Percentiles rank a stretch among this genome's conserved stretches.
Evolutionary conservation across 2,888 invertebrate species (phyloP).

Genomic region (Lapara coniferarum): DNA sequence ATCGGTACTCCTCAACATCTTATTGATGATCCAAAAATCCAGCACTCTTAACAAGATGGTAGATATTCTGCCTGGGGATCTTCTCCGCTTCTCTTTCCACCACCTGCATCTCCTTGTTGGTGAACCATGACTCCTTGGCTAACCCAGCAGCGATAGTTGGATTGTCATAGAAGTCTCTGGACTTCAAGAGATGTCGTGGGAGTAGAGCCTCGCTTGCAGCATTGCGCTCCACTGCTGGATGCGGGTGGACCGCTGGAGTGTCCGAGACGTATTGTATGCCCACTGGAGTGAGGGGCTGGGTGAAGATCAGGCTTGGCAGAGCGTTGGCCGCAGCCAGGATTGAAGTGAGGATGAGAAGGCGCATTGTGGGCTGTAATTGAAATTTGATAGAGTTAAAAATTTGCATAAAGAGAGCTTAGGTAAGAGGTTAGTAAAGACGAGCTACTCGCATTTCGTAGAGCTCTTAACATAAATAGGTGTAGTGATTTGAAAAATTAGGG

Average conservation of each 20-base stretch:
- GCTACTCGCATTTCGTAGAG: too few species aligned
- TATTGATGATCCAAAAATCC: slow-evolving; percentile 82
- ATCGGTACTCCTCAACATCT: slow-evolving; percentile 8
- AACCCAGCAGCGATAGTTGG: slow-evolving; percentile 88
- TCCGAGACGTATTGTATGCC: slow-evolving; percentile 79
- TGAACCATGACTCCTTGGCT: slow-evolving; percentile 91
- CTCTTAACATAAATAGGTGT: too few species aligned
- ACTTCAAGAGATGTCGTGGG: slow-evolving; percentile 87
- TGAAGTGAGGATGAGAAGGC: slow-evolving; percentile 55
- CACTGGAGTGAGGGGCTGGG: slow-evolving; percentile 70
- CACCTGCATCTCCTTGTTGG: slow-evolving; percentile 90
- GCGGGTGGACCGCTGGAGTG: slow-evolving; percentile 74
- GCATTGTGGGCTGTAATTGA: slow-evolving; percentile 60
- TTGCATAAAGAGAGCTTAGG: too few species aligned
- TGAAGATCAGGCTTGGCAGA: slow-evolving; percentile 75
- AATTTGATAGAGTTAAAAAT: neutral
- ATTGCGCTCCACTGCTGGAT: slow-evolving; percentile 89
- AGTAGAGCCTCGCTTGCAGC: slow-evolving; percentile 88
- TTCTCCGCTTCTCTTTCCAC: slow-evolving; percentile 91
- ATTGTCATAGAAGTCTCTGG: slow-evolving; percentile 89
- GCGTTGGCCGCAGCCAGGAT: slow-evolving; percentile 72
- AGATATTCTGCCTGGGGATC: slow-evolving; percentile 90
- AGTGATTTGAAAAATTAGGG: too few species aligned
- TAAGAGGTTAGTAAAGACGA: too few species aligned
- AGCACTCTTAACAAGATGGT: slow-evolving; percentile 88